Conservation (phyloP, 1,140 invertebrate species). For the Lepeophtheirus salmonis region DNA sequence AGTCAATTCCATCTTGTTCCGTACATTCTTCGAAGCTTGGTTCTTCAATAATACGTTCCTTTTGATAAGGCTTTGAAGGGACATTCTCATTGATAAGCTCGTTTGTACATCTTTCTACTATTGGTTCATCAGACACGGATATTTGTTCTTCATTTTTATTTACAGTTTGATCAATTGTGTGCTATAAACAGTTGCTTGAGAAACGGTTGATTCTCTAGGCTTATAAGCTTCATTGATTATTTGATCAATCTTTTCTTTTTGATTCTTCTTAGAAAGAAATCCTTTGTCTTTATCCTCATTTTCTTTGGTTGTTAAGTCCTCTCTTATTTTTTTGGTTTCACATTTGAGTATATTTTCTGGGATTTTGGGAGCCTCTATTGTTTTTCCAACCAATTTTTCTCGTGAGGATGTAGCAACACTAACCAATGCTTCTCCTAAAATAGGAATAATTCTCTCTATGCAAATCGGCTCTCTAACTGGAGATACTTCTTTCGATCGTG, state of each 20-base stretch:
- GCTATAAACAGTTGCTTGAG: too few relatives aligned
- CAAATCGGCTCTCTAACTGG: not conserved
- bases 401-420: not conserved
- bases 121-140: too few relatives aligned
- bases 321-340: not conserved
- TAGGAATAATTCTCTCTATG: not conserved
- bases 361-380: not conserved
- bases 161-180: too few relatives aligned
- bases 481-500: not conserved
- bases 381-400: not conserved
- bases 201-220: too few relatives aligned
- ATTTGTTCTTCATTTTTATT: too few relatives aligned
- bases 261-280: not conserved
- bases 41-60: not conserved
- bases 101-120: too few relatives aligned
- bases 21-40: not conserved
- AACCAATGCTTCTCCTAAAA: not conserved
- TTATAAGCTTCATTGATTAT: too few relatives aligned
- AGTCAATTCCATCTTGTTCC: not conserved
- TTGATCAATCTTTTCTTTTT: too few relatives aligned
- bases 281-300: not conserved
- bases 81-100: too few relatives aligned
- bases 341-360: not conserved
- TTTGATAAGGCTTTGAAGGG: too few relatives aligned
- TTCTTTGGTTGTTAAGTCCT: not conserved